Base-by-base conservation (phyloP, 2,888 invertebrate species). In the Pyralis farinalis region DNA sequence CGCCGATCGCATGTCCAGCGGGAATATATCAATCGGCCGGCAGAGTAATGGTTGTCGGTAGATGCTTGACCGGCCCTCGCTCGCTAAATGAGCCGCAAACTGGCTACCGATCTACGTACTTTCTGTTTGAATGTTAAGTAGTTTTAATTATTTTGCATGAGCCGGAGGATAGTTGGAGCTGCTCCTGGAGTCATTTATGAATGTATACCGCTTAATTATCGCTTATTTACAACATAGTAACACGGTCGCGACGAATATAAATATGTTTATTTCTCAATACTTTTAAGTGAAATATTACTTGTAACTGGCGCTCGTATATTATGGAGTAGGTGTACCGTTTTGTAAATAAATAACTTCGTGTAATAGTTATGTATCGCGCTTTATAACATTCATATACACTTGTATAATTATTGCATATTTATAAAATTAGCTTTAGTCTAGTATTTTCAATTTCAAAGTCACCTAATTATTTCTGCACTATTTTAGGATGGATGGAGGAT, bases 71-170 rank as follows among this genome's bases (percentile, higher is more conserved):
- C 69, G 65, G 70, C 69, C 64, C 51, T 58, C 55, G 39, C 46
- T 55, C 58, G 66, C 70, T 74, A 78, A 80, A 81, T 80, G 78
- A 82, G 73, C 74, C 65, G 68, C 73, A 67, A 68, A 72, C 79
- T 66, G 68, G 77, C 78, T 76, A 70, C 82, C 63, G 74, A 62
- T 53, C 52, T 53, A 54, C 57, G 70, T 67, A 76, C 75, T 78
- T 77, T 77, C 80, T 70, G 79, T 68, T 78, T 82, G 83, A 85
- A 86, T 86, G 72, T 84, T 82, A 87, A 87, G 79, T 85, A 85
- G 83, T 83, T 86, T 87, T 84, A 86, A 87, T 86, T 84, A 87
- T 84, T 82, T 82, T 69, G 75, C 77, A 68, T 70, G 63, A 65
- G 78, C 82, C 79, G 58, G 63, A 68, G 67, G 80, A 74, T 76